phyloP scores from a whole-genome alignment of 2,797 vertebrate species.

The Jordanella pulchra region DNA sequence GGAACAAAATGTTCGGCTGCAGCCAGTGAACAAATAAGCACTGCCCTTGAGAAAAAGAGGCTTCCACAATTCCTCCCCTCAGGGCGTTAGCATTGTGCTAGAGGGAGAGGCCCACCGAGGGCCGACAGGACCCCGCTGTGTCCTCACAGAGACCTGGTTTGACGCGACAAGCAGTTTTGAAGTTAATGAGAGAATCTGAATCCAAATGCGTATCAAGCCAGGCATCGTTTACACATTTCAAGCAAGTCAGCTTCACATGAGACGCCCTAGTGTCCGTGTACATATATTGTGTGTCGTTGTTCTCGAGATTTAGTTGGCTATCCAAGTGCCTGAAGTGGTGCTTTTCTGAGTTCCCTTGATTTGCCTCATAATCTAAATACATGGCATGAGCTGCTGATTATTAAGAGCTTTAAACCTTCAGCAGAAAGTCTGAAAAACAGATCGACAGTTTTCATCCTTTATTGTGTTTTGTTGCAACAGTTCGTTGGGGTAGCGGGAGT shows the following conservation, averaged over 20 bases:
- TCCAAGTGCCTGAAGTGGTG: constrained; percentile 99
- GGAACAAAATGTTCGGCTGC: constrained; percentile 99
- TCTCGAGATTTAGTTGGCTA: constrained; percentile 90
- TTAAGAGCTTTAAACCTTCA: constrained; percentile 96
- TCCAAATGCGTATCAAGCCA: constrained; percentile 84
- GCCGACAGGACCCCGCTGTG: constrained; percentile 80
- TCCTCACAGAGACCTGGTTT: constrained; percentile 79
- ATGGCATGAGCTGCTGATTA: constrained; percentile 96
- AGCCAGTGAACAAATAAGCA: constrained; percentile 88
- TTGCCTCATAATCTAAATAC: constrained; percentile 96
- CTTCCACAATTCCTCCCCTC: constrained; percentile 84
- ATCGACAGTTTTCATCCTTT: constrained; percentile 84
- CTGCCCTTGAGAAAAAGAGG: constrained; percentile 73
- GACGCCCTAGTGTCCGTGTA: constrained; percentile 88
- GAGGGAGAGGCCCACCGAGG: constrained; percentile 63
- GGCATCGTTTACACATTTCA: constrained; percentile 79
- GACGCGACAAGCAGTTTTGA: constrained; percentile 81
- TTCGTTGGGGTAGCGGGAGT: constrained; percentile 83
- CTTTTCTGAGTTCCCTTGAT: constrained; percentile 85
- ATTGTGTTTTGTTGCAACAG: constrained; percentile 86
- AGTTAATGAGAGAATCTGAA: constrained; percentile 82
- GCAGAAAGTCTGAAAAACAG: constrained; percentile 86
- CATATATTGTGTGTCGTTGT: constrained; percentile 91
- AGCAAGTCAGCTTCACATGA: constrained; percentile 84
- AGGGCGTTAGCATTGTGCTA: constrained; percentile 82